Evolutionary conservation across 2,113 vertebrate species (phyloP), one percentile per base, ranked within the genome.

Genomic region (Pomatostomus ruficeps): DNA sequence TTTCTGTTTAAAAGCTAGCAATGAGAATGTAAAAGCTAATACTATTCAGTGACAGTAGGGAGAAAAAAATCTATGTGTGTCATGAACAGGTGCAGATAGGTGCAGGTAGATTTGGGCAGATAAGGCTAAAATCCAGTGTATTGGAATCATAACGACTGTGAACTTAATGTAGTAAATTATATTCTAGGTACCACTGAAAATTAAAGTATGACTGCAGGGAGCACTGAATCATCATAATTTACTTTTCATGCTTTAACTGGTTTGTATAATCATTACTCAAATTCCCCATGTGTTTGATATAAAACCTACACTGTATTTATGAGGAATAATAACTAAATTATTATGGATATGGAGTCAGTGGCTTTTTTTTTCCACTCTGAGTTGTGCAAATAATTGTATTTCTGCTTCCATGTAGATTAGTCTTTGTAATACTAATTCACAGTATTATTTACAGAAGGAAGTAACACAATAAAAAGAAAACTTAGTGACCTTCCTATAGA

Each of bases 371-470:
- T 42, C 5, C 23, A 72, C 38, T 81, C 54, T 55, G 51, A 71
- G 16, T 76, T 93, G 85, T 36, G 55, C n/a, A 87, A 87, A 74
- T 84, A 92, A 71, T 57, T 91, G 28, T 62, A 43, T 67, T 91
- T 92, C 61, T 92, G 36, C 48, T 81, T 92, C 48, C 51, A 52
- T 6, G 26, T 68, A 70, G 42, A 62, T 83, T 66, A 63, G 28
- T 80, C 33, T 86, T 79, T 76, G 43, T 74, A 74, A 49, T 79
- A 26, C 14, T 40, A 54, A 58, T 57, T 65, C 43, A 40, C 29
- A 40, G 28, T 40, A 40, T 59, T 49, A 68, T 72, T 91, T 91
- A 31, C 46, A 68, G 58, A 68, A 78, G 35, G 48, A 84, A 75
- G 21, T 74, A 62, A 36, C 22, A 29, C 24, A 63, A 0, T 43